Conservation (phyloP, 1,140 invertebrate genomes). For the Cydia splendana region DNA sequence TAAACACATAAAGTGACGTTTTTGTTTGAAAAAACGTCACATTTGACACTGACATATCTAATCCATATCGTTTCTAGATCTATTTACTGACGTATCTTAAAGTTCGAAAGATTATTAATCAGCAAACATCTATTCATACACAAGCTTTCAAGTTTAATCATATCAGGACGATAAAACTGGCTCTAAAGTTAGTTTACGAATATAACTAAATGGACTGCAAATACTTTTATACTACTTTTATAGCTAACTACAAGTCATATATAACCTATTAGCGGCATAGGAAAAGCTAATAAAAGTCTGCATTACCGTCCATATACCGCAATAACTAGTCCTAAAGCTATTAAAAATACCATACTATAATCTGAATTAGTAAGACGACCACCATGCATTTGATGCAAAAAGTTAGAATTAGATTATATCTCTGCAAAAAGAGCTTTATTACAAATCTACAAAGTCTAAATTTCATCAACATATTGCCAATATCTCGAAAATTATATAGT, state of each 20-base stretch:
- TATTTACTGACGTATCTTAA: no score
- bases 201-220: neutral
- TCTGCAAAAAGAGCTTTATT: neutral
- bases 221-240: neutral
- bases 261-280: neutral
- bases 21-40: no score
- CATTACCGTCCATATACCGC: neutral
- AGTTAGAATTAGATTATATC: neutral
- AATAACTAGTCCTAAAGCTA: neutral
- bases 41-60: no score
- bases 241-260: slow-evolving; percentile 1
- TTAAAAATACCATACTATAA: neutral
- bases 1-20: no score
- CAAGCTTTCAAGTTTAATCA: neutral
- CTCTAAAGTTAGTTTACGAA: neutral
- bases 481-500: neutral
- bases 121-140: neutral
- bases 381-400: neutral
- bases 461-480: neutral
- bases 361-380: slow-evolving; percentile 1
- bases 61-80: no score
- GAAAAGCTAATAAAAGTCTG: neutral
- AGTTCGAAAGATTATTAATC: no score
- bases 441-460: neutral
- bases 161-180: neutral